Evolutionary conservation across 2,888 invertebrate genomes (phyloP).

Genomic region (Dryadula phaetusa): DNA sequence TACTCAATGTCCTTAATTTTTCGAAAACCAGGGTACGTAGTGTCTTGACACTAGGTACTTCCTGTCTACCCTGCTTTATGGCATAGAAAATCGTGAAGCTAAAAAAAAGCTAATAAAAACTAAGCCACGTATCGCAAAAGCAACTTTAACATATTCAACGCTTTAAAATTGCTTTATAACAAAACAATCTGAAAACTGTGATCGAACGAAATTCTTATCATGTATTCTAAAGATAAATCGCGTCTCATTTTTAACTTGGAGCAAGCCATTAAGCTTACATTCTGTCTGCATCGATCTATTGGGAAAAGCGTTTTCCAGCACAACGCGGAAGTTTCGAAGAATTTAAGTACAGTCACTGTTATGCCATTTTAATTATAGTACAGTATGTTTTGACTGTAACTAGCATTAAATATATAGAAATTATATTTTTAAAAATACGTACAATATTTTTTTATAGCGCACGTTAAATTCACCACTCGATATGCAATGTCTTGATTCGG

Average conservation of each 20-base stretch:
- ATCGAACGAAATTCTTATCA: constrained; percentile 15
- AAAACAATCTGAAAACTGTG: constrained; percentile 16
- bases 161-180: neutral
- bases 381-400: no score
- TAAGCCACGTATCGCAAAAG: neutral
- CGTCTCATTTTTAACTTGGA: constrained; percentile 35
- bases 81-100: no score
- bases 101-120: no score
- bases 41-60: no score
- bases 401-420: no score
- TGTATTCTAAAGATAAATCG: constrained; percentile 27
- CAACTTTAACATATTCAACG: neutral
- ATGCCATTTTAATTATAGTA: neutral
- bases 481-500: no score
- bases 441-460: no score
- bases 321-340: constrained; percentile 4
- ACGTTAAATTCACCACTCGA: no score
- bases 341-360: constrained; percentile 2
- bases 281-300: constrained; percentile 42
- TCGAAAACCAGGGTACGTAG: no score
- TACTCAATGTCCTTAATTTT: no score
- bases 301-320: constrained; percentile 32
- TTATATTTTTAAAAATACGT: no score
- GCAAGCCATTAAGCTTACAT: constrained; percentile 40
- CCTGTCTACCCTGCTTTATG: no score